Evolutionary conservation across 2,113 vertebrate species (phyloP).

Genomic region (Chascanopsetta lugubris): DNA sequence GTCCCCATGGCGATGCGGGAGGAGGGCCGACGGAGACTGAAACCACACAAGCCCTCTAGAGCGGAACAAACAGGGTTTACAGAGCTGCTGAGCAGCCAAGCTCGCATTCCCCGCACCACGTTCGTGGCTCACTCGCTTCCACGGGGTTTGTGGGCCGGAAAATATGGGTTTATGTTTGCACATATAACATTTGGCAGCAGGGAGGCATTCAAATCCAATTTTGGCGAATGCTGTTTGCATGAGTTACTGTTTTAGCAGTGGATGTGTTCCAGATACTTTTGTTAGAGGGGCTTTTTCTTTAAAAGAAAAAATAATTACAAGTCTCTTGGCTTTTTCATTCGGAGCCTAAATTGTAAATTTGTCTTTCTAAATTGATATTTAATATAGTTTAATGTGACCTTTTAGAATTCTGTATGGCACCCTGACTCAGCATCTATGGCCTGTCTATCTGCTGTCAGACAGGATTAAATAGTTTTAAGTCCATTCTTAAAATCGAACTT

Average conservation of each 20-base stretch:
- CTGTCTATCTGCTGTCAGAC: not conserved
- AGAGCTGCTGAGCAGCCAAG: conserved; percentile 65
- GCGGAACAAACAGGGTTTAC: conserved; percentile 77
- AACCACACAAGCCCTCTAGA: conserved; percentile 65
- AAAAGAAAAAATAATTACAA: conserved; percentile 11
- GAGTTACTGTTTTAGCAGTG: conserved; percentile 74
- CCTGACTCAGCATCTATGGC: conserved; percentile 5
- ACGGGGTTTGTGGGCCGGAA: conserved; percentile 76
- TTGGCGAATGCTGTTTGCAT: conserved; percentile 75
- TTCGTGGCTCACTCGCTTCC: conserved; percentile 71
- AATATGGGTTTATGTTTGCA: conserved; percentile 79
- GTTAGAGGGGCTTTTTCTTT: conserved; percentile 37
- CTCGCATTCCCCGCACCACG: conserved; percentile 57
- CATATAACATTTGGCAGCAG: conserved; percentile 79
- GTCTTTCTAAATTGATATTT: conserved; percentile 32
- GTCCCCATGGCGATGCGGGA: conserved; percentile 59
- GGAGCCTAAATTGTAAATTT: conserved; percentile 20
- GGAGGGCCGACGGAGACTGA: conserved; percentile 50
- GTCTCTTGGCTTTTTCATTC: conserved; percentile 44
- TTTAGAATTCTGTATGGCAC: conserved; percentile 12
- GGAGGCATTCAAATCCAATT: conserved; percentile 82
- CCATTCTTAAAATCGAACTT: no score
- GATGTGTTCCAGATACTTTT: conserved; percentile 58
- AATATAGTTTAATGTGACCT: conserved; percentile 8
- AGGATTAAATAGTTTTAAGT: no score